Base-by-base conservation (phyloP, 2,113 vertebrate genomes). In the Thryonomys swinderianus region DNA sequence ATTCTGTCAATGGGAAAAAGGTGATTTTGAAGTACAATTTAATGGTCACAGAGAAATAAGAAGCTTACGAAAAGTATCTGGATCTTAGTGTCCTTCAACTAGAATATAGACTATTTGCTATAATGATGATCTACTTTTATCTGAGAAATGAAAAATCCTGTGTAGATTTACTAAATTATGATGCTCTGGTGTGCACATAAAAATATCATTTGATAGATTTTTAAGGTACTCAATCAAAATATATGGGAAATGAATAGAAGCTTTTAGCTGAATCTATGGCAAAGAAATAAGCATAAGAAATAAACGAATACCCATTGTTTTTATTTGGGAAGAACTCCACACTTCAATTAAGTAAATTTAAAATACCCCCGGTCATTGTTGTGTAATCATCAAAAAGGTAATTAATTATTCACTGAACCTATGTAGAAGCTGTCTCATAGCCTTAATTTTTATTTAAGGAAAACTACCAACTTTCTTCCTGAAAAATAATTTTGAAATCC, bases 21-120 rank as follows among this genome's bases (percentile, higher is more conserved):
- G 53, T 69, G 81, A 62, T 76, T 97, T 98, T 96, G 88, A 97
- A 97, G 96, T 79, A 76, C 48, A 87, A 88, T 98, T 98, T 97
- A 97, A 97, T 97, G 92, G 93, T 57, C 81, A 97, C 98, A 95
- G 23, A 96, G 32, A 97, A 96, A 53, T 51, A 95, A 85, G 2
- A 67, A 96, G 62, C 81, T 95, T 94, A 96, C 51, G 21, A 0
- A 67, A 87, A 85, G 51, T 95, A 67, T 95, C 55, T 94, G 40
- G 18, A 93, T 94, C 62, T 96, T 76, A 79, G 34, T 79, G 18
- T 88, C 25, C 21, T 94, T 92, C 76, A 71, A 59, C 9, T 45
- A 14, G 59, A 78, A 20, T 83, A 69, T 0, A 1, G 84, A 94
- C 78, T 21, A 80, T 87, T 37, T 69, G 66, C 14, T 17, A 42